Base-by-base conservation (phyloP, 1,140 invertebrate species). In the Cyclina sinensis region DNA sequence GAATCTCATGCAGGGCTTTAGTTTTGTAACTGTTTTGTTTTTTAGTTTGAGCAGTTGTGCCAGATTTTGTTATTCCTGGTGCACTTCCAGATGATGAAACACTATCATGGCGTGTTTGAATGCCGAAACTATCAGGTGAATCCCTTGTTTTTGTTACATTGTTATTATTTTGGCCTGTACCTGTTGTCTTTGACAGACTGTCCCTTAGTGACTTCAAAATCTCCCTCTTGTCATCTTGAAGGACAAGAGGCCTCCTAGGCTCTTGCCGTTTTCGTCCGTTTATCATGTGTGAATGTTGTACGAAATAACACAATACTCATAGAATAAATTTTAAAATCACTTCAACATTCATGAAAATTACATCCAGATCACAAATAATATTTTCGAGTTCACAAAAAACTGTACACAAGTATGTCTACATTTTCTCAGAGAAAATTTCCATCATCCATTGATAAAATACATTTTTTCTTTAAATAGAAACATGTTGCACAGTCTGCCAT, bases 1-100 rank as follows among this genome's bases (percentile, higher is more conserved):
- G 96, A 93, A 98, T 98, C 95, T 98, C 97, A 95, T 97, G 97
- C 95, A 98, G 96, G 92, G 98, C 98, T 96, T 98, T 98, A 94
- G 98, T 97, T 95, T 97, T 97, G 95, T 98, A 98, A 9, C 78
- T 90, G 65, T 91, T 84, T 39, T 73, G 62, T 24, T 84, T 84
- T 62, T 84, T 65, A 21, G 65, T 57, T 70, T 70, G 48, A n/a
- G 43, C 62, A 74, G 14, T 73, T 9, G 62, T 35, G 43, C 5
- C 35, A 24, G 59, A n/a, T 48, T 68, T 84, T 27, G 82, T 70
- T 32, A 81, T 43, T 18, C 79, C 46, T 27, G 79, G 79, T 37
- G 79, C 37, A 21, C 82, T 70, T 14, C 82, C 82, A 3, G 82
- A 83, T n/a, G n/a, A 43, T 46, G 82, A 84, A 54, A 84, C 46